These are phyloP conservation scores for Urocitellus parryii DNA, from an alignment of 2,113 vertebrate species.

Conservation along the genomic window DNA sequence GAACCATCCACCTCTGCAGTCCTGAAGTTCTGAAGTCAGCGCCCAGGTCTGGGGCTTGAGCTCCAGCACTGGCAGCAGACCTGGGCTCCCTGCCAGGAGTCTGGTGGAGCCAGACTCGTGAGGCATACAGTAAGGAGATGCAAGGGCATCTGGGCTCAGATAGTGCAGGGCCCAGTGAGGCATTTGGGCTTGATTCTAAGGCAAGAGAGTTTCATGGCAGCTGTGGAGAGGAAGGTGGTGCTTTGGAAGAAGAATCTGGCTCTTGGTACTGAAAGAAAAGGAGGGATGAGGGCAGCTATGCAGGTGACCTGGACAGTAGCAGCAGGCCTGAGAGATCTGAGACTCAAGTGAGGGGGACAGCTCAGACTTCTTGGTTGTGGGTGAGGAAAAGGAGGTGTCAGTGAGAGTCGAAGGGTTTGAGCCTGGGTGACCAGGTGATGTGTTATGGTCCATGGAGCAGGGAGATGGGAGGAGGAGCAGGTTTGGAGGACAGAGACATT, in stretches of 20 bases:
- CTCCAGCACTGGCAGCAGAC: not conserved
- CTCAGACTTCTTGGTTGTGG: not conserved
- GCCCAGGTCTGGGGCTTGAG: not conserved
- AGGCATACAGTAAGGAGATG: not conserved
- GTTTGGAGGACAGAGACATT: too few relatives aligned
- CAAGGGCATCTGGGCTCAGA: not conserved
- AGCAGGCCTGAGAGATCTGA: not conserved
- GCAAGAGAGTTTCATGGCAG: not conserved
- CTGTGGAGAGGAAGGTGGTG: not conserved
- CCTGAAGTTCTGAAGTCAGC: not conserved
- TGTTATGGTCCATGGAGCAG: not conserved
- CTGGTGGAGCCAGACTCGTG: not conserved
- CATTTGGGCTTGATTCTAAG: rapidly evolving
- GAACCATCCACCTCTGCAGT: rapidly evolving
- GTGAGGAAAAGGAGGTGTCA: rapidly evolving
- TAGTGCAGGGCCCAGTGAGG: not conserved
- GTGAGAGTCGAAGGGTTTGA: not conserved
- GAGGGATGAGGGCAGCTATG: not conserved
- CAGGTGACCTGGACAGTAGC: not conserved
- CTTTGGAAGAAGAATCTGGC: not conserved
- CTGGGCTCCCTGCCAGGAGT: not conserved
- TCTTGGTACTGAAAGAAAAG: not conserved
- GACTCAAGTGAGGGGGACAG: too few relatives aligned
- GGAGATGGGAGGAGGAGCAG: not conserved
- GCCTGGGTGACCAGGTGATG: not conserved